Conservation (phyloP, 2,113 vertebrate species). For the Antigone vipio region DNA sequence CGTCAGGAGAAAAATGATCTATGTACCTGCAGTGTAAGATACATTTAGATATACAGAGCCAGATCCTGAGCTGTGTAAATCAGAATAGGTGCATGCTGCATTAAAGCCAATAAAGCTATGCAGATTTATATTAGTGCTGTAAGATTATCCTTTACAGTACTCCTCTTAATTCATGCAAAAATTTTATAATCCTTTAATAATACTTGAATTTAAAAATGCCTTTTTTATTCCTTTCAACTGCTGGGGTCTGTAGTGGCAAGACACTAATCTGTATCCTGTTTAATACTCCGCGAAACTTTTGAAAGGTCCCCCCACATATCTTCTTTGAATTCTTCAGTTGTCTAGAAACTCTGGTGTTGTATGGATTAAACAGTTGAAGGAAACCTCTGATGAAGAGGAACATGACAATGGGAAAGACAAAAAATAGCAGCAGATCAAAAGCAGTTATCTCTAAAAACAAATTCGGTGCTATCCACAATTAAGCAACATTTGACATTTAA, state of each 20-base stretch:
- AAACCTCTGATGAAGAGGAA: conserved; percentile 26
- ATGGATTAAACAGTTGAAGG: conserved; percentile 17
- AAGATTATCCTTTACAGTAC: background rate
- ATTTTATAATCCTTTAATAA: background rate
- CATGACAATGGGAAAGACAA: background rate
- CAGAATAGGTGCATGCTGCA: background rate
- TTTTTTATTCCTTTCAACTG: background rate
- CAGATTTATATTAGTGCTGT: background rate
- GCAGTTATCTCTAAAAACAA: conserved; percentile 56
- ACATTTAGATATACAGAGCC: background rate
- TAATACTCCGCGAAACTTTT: background rate
- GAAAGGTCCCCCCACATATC: background rate
- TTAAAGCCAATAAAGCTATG: background rate
- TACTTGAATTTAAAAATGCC: background rate
- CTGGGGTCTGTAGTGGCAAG: background rate
- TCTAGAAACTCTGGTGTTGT: background rate
- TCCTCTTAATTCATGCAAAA: background rate
- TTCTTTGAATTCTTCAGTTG: background rate
- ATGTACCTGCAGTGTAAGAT: background rate
- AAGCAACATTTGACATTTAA: conserved; percentile 72
- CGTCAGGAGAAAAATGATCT: background rate
- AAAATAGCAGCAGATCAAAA: conserved; percentile 54
- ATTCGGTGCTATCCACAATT: conserved; percentile 55
- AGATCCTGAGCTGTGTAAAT: background rate
- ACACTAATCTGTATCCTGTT: background rate